These are phyloP conservation scores for Pelvicachromis taeniatus DNA, from an alignment of 2,113 vertebrate species.

Conservation along the genomic window DNA sequence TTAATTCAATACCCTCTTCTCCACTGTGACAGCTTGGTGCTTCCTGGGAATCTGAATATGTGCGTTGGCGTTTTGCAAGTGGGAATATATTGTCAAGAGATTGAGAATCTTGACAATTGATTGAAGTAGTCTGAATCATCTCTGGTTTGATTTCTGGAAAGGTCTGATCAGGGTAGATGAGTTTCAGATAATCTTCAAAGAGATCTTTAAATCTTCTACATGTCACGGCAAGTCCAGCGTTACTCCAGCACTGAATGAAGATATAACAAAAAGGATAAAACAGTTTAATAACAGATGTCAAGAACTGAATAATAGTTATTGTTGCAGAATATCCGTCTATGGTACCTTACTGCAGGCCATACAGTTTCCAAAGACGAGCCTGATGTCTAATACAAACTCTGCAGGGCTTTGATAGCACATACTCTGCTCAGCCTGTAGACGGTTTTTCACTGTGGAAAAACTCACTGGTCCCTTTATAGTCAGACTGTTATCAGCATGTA, in stretches of 20 bases:
- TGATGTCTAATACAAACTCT: constrained; percentile 82
- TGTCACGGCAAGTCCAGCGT: constrained; percentile 76
- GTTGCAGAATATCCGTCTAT: constrained; percentile 3
- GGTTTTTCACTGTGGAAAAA: constrained; percentile 78
- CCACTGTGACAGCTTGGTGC: background rate
- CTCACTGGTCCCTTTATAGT: constrained; percentile 81
- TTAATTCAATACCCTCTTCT: background rate
- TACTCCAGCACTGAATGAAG: constrained; percentile 60
- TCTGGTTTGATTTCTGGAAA: constrained; percentile 70
- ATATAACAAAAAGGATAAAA: background rate
- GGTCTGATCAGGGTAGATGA: constrained; percentile 74
- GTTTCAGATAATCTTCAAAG: constrained; percentile 80
- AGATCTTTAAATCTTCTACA: constrained; percentile 72
- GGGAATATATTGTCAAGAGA: background rate
- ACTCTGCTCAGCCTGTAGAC: constrained; percentile 76
- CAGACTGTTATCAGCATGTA: constrained; percentile 23
- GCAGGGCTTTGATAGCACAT: constrained; percentile 78
- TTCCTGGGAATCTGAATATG: background rate
- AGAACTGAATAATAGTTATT: background rate
- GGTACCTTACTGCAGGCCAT: constrained; percentile 76
- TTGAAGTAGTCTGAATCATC: background rate
- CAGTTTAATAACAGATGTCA: background rate
- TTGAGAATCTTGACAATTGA: constrained; percentile 1
- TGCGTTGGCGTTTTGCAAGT: background rate
- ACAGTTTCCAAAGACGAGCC: constrained; percentile 82